These are phyloP conservation scores for Zaprionus ghesquierei DNA, from an alignment of 1,140 invertebrate genomes.

Conservation along the genomic window DNA sequence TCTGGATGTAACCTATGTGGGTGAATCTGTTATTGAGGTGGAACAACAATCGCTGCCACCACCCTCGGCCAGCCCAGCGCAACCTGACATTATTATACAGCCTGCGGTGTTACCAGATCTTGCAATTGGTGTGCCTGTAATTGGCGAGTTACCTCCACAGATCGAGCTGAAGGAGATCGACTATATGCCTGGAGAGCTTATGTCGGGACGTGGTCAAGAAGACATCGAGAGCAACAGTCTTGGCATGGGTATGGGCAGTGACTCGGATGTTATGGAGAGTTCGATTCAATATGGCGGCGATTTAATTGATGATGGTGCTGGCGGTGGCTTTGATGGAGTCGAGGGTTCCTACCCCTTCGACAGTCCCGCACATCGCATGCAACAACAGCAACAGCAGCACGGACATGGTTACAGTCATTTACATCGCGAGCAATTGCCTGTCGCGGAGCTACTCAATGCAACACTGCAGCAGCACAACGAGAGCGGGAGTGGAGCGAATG, in stretches of 20 bases:
- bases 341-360: constrained; percentile 79
- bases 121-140: constrained; percentile 79
- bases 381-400: constrained; percentile 22
- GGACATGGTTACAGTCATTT: constrained; percentile 59
- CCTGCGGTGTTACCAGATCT: constrained; percentile 78
- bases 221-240: constrained; percentile 62
- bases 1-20: constrained; percentile 79
- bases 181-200: constrained; percentile 75
- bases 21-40: constrained; percentile 80
- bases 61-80: constrained; percentile 20
- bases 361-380: constrained; percentile 51
- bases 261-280: constrained; percentile 59
- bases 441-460: constrained; percentile 65
- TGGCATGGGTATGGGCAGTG: constrained; percentile 24
- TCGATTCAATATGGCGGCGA: constrained; percentile 80
- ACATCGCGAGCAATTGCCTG: constrained; percentile 67
- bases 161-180: constrained; percentile 82
- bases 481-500: background rate
- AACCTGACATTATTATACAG: constrained; percentile 78
- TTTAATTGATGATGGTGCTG: constrained; percentile 74
- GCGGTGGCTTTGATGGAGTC: constrained; percentile 75
- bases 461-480: constrained; percentile 55
- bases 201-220: constrained; percentile 52
- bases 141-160: constrained; percentile 81
- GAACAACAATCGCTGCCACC: constrained; percentile 55